Percentiles rank a stretch among this genome's conserved stretches.
Evolutionary conservation across 1,140 invertebrate genomes (phyloP).

Genomic region (Drosophila nebulosa): DNA sequence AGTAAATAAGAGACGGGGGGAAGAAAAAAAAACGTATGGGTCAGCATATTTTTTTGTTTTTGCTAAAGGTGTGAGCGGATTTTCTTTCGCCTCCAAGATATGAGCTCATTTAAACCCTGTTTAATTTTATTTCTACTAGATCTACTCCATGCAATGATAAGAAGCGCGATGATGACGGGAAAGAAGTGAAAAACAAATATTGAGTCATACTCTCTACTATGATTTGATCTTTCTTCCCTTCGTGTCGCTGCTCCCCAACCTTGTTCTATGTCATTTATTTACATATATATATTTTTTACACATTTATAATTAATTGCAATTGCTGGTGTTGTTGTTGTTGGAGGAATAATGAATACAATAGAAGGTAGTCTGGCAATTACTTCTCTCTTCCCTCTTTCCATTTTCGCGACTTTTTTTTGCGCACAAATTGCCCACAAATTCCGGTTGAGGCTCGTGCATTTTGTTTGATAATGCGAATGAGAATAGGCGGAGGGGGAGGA

Average conservation of each 20-base stretch:
- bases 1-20: background rate
- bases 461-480: conserved; percentile 16
- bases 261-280: background rate
- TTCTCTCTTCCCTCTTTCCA: background rate
- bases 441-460: conserved; percentile 4
- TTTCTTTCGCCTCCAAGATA: background rate
- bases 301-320: conserved; percentile 35
- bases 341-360: conserved; percentile 10
- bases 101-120: background rate
- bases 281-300: conserved; percentile 16
- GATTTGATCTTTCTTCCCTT: background rate
- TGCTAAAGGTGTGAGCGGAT: background rate
- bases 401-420: background rate
- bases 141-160: background rate
- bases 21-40: background rate
- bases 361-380: background rate
- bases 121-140: background rate
- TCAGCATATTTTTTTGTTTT: background rate
- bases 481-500: background rate
- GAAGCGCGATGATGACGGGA: background rate
- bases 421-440: background rate
- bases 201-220: conserved; percentile 32
- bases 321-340: background rate
- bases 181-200: background rate
- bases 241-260: background rate